phyloP scores from a whole-genome alignment of 2,113 vertebrate genomes.

The Gobiocypris rarus region DNA sequence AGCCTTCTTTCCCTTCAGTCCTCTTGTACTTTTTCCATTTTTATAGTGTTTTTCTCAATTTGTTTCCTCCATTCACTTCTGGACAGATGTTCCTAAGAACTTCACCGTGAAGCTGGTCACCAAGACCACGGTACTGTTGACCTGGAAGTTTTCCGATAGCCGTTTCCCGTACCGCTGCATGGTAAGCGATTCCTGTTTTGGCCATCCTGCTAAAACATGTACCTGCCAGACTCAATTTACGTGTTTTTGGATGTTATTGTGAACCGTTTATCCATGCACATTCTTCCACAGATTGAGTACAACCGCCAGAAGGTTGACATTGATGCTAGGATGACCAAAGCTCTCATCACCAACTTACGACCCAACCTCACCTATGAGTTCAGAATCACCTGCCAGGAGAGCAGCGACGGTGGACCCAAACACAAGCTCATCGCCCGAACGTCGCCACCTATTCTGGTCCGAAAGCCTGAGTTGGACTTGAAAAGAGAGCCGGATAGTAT shows the following conservation, averaged over 20 bases:
- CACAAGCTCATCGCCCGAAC: constrained; percentile 89
- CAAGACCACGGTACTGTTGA: constrained; percentile 91
- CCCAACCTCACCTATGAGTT: constrained; percentile 93
- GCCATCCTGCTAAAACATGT: not conserved
- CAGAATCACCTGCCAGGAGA: constrained; percentile 85
- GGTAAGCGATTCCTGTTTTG: constrained; percentile 69
- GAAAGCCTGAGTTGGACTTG: constrained; percentile 86
- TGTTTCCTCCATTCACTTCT: constrained; percentile 32
- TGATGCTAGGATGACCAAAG: constrained; percentile 87
- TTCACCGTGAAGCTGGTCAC: constrained; percentile 97
- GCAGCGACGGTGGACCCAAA: constrained; percentile 83
- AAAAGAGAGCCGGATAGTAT: constrained; percentile 84
- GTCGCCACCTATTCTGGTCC: constrained; percentile 81
- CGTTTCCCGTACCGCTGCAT: constrained; percentile 86
- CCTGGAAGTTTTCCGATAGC: constrained; percentile 94
- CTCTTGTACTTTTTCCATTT: constrained; percentile 1
- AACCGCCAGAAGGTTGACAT: constrained; percentile 88
- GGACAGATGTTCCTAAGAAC: constrained; percentile 95
- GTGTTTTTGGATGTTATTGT: not conserved
- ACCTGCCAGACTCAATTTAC: not conserved
- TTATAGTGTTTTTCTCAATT: constrained; percentile 50
- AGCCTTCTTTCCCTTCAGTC: constrained; percentile 22
- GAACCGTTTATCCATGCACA: not conserved
- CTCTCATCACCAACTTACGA: constrained; percentile 86
- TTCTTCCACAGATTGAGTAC: constrained; percentile 86